Evolutionary conservation across 2,113 vertebrate genomes (phyloP).

Genomic region (Mesoclemmys tuberculata): DNA sequence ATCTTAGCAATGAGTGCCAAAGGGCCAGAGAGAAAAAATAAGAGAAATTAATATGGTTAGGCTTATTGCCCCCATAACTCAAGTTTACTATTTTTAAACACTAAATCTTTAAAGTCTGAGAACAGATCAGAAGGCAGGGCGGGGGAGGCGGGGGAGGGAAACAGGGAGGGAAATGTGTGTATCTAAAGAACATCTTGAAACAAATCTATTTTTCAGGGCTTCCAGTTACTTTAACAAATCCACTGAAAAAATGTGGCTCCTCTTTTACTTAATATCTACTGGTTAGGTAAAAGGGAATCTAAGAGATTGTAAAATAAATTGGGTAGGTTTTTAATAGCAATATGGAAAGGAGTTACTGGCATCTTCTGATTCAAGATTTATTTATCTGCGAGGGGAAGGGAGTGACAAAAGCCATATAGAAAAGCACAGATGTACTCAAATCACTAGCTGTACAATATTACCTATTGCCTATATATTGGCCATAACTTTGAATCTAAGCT

Average conservation of each 20-base stretch:
- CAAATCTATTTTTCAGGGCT: not conserved
- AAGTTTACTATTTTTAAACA: not conserved
- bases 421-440: not conserved
- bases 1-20: not conserved
- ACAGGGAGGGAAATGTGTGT: not conserved
- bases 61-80: not conserved
- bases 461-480: not conserved
- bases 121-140: not conserved
- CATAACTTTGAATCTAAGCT: not conserved
- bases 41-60: not conserved
- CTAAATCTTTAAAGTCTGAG: not conserved
- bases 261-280: not conserved
- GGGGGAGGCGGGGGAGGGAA: not conserved
- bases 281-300: conserved; percentile 10
- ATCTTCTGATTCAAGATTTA: conserved; percentile 3
- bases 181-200: not conserved
- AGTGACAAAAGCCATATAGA: not conserved
- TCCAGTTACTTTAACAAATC: not conserved
- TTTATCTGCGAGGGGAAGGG: not conserved
- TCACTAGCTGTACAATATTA: not conserved
- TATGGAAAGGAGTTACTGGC: not conserved
- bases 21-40: not conserved
- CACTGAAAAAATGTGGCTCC: conserved; percentile 13
- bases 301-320: conserved; percentile 16
- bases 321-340: conserved; percentile 17